These are phyloP conservation scores for Cryptoleucopteryx plumbea DNA, from an alignment of 2,113 vertebrate genomes.

Conservation along the genomic window DNA sequence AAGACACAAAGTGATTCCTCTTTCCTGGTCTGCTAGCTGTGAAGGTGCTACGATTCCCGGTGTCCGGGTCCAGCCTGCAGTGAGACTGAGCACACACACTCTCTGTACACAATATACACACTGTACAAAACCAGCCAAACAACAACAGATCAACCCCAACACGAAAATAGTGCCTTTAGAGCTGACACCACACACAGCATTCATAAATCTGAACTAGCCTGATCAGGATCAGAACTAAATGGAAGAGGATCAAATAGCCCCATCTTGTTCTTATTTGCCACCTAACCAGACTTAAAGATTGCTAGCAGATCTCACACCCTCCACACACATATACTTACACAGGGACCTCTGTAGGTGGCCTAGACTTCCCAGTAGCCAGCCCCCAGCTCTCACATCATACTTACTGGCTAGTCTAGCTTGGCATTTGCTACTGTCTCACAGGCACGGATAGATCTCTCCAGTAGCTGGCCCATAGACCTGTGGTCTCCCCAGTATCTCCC, in stretches of 20 bases:
- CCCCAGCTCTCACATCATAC: neutral
- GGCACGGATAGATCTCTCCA: neutral
- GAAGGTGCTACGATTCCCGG: neutral
- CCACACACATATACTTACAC: fast-evolving
- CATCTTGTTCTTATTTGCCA: neutral
- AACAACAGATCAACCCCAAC: neutral
- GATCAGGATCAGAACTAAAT: neutral
- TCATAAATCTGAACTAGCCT: neutral
- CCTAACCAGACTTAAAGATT: neutral
- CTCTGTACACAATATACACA: neutral
- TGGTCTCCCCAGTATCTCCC: neutral
- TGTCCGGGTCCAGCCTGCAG: neutral
- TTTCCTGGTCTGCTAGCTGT: neutral
- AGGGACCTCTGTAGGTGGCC: neutral
- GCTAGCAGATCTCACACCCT: neutral
- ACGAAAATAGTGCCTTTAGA: neutral
- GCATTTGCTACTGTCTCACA: neutral
- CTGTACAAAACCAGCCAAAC: neutral
- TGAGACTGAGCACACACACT: neutral
- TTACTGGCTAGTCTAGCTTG: neutral
- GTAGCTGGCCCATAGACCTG: neutral
- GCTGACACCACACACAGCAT: neutral
- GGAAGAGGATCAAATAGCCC: neutral
- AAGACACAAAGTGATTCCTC: neutral
- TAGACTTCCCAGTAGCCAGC: neutral